phyloP scores from a whole-genome alignment of 37 sponge, comb jelly and placozoan genomes.

The Geodia barretti region DNA sequence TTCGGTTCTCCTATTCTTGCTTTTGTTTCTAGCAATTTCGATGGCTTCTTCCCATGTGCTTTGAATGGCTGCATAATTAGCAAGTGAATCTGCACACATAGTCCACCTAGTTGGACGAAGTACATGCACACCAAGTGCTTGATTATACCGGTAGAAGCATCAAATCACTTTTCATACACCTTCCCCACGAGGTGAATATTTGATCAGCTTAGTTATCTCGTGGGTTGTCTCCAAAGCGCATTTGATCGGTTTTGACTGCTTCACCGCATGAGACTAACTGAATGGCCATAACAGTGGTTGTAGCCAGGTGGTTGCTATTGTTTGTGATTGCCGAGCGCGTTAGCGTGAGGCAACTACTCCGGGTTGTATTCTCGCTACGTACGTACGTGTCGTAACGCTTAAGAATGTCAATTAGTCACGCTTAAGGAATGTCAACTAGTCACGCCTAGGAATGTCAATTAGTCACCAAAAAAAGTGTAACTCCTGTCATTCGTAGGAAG shows the following conservation, averaged over 20 bases:
- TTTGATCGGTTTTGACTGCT: neutral
- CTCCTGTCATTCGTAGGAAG: too few relatives aligned
- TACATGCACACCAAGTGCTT: slow-evolving; percentile 29
- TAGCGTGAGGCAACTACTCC: too few relatives aligned
- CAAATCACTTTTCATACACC: slow-evolving; percentile 28
- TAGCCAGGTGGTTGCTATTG: neutral
- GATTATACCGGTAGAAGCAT: neutral
- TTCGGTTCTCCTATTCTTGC: neutral
- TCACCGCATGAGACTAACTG: neutral
- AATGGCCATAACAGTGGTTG: neutral
- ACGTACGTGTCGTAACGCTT: too few relatives aligned
- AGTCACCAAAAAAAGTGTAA: too few relatives aligned
- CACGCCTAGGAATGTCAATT: too few relatives aligned
- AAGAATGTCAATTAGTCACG: too few relatives aligned
- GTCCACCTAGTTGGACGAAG: slow-evolving; percentile 54
- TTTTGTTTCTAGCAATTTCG: neutral
- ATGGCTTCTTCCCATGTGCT: slow-evolving; percentile 9
- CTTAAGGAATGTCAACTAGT: too few relatives aligned
- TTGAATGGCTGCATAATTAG: slow-evolving; percentile 9
- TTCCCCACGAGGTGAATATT: slow-evolving; percentile 63
- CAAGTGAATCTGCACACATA: slow-evolving; percentile 29
- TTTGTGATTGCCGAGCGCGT: too few relatives aligned
- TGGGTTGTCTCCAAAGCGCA: neutral
- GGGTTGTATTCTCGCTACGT: too few relatives aligned
- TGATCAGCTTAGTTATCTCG: slow-evolving; percentile 64